Base-by-base conservation (phyloP, 2,888 invertebrate species). In the Gandaritis pyraliata region DNA sequence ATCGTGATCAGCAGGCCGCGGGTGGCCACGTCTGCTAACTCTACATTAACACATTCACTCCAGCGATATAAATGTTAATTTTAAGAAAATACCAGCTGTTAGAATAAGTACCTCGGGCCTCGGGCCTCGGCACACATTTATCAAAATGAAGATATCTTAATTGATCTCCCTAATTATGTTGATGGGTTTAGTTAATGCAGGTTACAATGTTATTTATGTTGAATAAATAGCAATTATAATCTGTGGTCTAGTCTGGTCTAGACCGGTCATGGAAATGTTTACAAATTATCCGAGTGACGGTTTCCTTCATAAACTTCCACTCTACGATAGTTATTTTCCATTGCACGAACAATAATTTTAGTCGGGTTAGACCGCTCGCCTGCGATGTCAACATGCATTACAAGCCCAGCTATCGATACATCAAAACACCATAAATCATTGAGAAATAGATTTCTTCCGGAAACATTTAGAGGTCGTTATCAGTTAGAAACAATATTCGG, bases 41-140 rank as follows among this genome's bases (percentile, higher is more conserved):
- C 64, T 55, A 54, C 62, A 72, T 76, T 74, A 66, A 66, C 72
- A 72, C 74, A 72, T 72, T 70, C 66, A 68, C 67, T 70, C 57
- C 65, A 65, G 50, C 61, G 58, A 56, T 69, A 70, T 71, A 66
- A 70, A 72, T 72, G 70, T 64, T 65, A 69, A 73, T 72, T 61
- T 69, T 45, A 65, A 70, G 69, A 64, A 67, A 57, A 58, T 66
- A 56, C 61, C 36, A 54, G 46, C 47, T 75, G 68, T 69, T 70
- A 67, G 70, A 59, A 60, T 68, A 71, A 66, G 54, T 46, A 41
- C 38, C n/a, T n/a, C n/a, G n/a, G n/a, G n/a, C n/a, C n/a, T n/a
- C n/a, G n/a, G n/a, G n/a, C n/a, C n/a, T n/a, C n/a, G n/a, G 50
- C 16, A 43, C 58, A 62, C 65, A 15, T 51, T 65, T 41, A n/a